Evolutionary conservation across 2,888 invertebrate genomes (phyloP), one percentile per base, ranked within the genome.

Genomic region (Tetanocera ferruginea): DNA sequence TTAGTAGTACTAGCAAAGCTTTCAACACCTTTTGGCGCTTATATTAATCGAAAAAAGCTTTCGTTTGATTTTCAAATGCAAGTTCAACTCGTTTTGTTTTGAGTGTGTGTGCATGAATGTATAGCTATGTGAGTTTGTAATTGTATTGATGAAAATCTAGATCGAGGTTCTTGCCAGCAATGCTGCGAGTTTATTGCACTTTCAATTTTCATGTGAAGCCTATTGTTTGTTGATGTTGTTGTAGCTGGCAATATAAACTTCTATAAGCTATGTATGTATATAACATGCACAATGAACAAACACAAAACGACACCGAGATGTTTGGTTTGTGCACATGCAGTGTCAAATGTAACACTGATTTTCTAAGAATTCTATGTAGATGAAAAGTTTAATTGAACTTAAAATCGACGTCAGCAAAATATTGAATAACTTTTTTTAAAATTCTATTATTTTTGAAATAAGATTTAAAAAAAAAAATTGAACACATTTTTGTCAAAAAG

Each of bases 141-240:
- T 72, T 77, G 79, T 80, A 77, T 78, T 76, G 79, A 77, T 76
- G 85, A 83, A 85, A 86, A 87, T 88, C 86, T 89, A 86, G 89
- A 88, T 89, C 89, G 89, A 89, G 89, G 89, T 86, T 88, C 85
- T 87, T 87, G 87, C 86, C 87, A 86, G 87, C 89, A 89, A 88
- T 89, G 88, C 88, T 80, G 80, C 79, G 76, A 80, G 82, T 82
- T 74, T 79, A 77, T 80, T 82, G 80, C 80, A 82, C 81, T 81
- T 77, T 77, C 73, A 4, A 11, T 77, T 77, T 69, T 28, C 60
- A 9, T 37, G 14, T 34, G 57, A 51, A 19, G 55, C 14, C 55
- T 67, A n/a, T 76, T 55, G 57, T 69, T 57, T 14, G 8, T 17
- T 55, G 37, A 19, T 19, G 31, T 43, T 60, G 62, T 43, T 60